Base-by-base conservation (phyloP, 64 coral and sea anemone genomes). In the Montipora cactus region DNA sequence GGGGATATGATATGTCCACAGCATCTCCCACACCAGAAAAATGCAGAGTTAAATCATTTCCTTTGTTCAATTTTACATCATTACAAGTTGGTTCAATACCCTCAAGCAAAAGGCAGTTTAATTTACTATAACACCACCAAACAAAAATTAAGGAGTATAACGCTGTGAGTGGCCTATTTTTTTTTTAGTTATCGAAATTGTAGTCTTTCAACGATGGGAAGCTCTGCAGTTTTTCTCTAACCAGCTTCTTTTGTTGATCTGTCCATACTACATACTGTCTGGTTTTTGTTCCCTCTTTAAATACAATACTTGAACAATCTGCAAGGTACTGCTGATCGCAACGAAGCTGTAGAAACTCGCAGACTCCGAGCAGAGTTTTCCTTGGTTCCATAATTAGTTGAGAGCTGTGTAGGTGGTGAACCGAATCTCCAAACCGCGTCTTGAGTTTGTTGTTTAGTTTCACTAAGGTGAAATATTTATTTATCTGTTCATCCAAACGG, bases 281-380 rank as follows among this genome's bases (percentile, higher is more conserved):
- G 53, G 96, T 95, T 18, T n/a, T 77, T 47, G 89, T 95, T 78
- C 68, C 73, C 66, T 91, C 89, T 13, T 49, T 81, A 49, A 64
- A 98, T 18, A 98, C 82, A 21, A 95, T 98, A 18, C 76, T 68
- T 23, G 83, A 80, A 78, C 96, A 98, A 70, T 98, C 96, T 83
- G 84, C 57, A 74, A 98, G 74, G 51, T 92, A 98, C 25, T 89
- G 64, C 7, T 95, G 21, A 46, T 91, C 73, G 76, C 96, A 98
- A 7, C 15, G 68, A 21, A 98, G 25, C 12, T 91, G 47, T 45
- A 98, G 82, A 89, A 98, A 92, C 67, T 88, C 28, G 75, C 96
- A 98, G 64, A 98, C 73, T 52, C 71, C 80, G 5, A 46, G 64
- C 13, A 98, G 67, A 3, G 72, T 77, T 59, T 64, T 49, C 49